Conservation (phyloP, 1,140 invertebrate species). For the Drosophila aff. region DNA sequence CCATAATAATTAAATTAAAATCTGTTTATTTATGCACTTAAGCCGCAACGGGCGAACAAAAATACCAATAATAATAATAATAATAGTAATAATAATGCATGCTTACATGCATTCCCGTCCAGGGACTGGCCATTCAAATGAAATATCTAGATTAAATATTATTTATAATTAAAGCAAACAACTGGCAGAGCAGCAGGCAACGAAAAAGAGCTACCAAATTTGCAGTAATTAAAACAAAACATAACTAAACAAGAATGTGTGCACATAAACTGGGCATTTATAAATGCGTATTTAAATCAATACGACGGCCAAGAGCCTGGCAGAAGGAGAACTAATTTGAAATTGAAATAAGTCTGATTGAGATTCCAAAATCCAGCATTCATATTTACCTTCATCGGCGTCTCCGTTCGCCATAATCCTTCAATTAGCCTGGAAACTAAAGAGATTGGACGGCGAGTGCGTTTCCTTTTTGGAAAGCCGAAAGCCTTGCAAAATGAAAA, state of each 20-base stretch:
- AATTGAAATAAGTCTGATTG: constrained; percentile 35
- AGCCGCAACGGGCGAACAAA: constrained; percentile 34
- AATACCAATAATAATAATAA: constrained; percentile 55
- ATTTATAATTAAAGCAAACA: constrained; percentile 67
- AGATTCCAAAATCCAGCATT: constrained; percentile 16
- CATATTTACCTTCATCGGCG: background rate
- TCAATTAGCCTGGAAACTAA: constrained; percentile 40
- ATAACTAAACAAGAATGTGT: constrained; percentile 31
- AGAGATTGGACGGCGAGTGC: constrained; percentile 16
- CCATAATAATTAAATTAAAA: constrained; percentile 65
- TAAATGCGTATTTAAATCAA: constrained; percentile 38
- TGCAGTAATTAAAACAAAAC: constrained; percentile 54
- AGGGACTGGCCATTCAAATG: constrained; percentile 44
- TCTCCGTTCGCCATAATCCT: constrained; percentile 25
- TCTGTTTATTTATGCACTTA: constrained; percentile 67
- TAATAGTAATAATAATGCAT: constrained; percentile 56
- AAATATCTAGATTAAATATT: constrained; percentile 73
- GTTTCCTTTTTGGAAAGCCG: constrained; percentile 1
- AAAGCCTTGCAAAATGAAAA: constrained; percentile 48
- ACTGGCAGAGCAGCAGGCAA: background rate
- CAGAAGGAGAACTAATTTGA: constrained; percentile 36
- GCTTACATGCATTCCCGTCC: constrained; percentile 20
- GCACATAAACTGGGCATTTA: constrained; percentile 18
- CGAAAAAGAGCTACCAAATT: constrained; percentile 14
- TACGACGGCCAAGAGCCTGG: constrained; percentile 9